phyloP scores from a whole-genome alignment of 2,797 vertebrate genomes.

The Micrastur ruficollis region DNA sequence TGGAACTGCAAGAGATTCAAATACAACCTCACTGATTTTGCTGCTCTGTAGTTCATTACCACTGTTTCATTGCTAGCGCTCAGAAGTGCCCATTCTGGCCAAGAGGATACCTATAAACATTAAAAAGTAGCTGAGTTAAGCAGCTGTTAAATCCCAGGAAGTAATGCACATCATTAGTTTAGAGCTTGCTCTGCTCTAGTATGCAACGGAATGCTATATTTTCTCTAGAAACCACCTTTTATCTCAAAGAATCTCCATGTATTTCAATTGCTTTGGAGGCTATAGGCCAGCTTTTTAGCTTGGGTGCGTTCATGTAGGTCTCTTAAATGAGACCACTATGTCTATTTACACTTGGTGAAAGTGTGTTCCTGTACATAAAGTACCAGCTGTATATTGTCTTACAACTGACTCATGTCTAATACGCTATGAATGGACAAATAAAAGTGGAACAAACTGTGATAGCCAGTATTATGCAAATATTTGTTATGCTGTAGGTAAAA shows the following conservation, averaged over 20 bases:
- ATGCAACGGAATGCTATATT: background rate
- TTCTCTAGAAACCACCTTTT: background rate
- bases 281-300: background rate
- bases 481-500: background rate
- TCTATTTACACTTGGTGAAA: background rate
- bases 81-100: background rate
- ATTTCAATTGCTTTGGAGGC: background rate
- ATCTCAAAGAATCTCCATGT: background rate
- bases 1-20: background rate
- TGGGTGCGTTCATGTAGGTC: background rate
- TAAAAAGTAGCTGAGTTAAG: background rate
- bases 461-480: background rate
- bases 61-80: background rate
- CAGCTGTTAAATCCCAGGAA: background rate
- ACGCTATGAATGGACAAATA: fast-evolving
- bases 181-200: background rate
- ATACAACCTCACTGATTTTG: background rate
- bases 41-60: background rate
- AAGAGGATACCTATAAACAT: background rate
- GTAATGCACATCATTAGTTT: background rate
- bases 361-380: background rate
- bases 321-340: background rate
- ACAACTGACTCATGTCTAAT: background rate
- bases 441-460: background rate
- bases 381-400: background rate